Conservation (phyloP, 1,140 invertebrate genomes). For the Bradynema listronoti region DNA sequence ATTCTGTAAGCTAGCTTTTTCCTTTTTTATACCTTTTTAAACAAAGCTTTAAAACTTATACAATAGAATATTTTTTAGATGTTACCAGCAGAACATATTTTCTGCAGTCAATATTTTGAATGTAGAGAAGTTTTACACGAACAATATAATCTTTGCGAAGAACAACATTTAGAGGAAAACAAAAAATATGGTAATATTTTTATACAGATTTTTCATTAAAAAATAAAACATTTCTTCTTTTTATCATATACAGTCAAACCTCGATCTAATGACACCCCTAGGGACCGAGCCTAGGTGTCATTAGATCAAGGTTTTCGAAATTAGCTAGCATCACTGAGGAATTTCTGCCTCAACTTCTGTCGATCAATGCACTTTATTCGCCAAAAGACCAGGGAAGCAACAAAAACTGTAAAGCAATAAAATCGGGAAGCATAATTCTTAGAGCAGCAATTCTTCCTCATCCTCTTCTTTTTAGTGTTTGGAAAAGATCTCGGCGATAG, state of each 20-base stretch:
- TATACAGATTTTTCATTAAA: not conserved
- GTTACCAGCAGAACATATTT: slow-evolving; percentile 6
- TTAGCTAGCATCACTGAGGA: no score
- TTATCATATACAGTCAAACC: not conserved
- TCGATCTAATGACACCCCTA: not conserved
- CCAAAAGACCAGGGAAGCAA: no score
- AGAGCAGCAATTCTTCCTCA: no score
- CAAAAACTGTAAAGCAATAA: no score
- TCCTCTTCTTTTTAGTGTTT: no score
- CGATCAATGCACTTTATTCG: not conserved
- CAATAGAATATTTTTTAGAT: not conserved
- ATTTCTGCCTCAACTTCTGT: no score
- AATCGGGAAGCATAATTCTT: no score
- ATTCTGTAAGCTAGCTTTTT: not conserved
- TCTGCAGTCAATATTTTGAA: slow-evolving; percentile 10
- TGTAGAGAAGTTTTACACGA: slow-evolving; percentile 1
- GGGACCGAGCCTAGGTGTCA: not conserved
- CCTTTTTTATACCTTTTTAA: not conserved
- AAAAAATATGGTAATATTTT: slow-evolving; percentile 2
- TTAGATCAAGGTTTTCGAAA: not conserved
- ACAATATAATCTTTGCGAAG: not conserved
- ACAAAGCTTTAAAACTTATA: not conserved
- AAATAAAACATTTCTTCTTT: not conserved
- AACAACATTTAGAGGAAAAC: not conserved
- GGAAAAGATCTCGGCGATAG: no score